These are phyloP conservation scores for Chrysochloris asiatica DNA, from an alignment of 2,113 vertebrate species.

Conservation along the genomic window DNA sequence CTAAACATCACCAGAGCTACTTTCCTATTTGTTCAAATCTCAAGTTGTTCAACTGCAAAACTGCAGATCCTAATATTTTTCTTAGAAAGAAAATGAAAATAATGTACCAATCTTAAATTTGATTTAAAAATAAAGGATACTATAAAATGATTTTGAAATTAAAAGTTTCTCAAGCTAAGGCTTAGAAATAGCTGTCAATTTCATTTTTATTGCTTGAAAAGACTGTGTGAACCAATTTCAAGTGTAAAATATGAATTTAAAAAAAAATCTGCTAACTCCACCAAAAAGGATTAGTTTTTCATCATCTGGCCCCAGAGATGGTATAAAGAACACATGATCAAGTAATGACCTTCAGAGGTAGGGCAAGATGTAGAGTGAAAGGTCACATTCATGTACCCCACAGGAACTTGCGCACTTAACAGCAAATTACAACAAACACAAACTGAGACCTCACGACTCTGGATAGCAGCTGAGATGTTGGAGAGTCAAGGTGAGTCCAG, in stretches of 20 bases:
- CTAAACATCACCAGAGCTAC: neutral
- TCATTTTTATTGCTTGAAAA: neutral
- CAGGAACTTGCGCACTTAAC: no score
- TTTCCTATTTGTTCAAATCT: neutral
- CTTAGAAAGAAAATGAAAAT: neutral
- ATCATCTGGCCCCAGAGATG: neutral
- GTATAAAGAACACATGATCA: neutral
- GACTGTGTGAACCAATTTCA: neutral
- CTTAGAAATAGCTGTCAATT: neutral
- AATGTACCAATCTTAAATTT: neutral
- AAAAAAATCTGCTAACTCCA: neutral
- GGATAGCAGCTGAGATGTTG: neutral
- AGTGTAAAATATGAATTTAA: neutral
- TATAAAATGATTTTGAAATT: conserved; percentile 1
- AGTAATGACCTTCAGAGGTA: no score
- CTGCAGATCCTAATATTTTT: neutral
- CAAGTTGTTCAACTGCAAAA: neutral
- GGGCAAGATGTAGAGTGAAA: neutral
- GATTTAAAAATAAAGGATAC: neutral
- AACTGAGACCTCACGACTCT: neutral
- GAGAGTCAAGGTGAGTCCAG: neutral
- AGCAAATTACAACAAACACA: no score
- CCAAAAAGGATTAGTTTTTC: neutral
- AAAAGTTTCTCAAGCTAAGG: neutral
- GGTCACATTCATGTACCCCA: neutral